A percentile compares a stretch with the other conserved stretches of the same genome.
These are phyloP conservation scores for Bubo bubo DNA, from an alignment of 2,113 vertebrate species.

Conservation along the genomic window DNA sequence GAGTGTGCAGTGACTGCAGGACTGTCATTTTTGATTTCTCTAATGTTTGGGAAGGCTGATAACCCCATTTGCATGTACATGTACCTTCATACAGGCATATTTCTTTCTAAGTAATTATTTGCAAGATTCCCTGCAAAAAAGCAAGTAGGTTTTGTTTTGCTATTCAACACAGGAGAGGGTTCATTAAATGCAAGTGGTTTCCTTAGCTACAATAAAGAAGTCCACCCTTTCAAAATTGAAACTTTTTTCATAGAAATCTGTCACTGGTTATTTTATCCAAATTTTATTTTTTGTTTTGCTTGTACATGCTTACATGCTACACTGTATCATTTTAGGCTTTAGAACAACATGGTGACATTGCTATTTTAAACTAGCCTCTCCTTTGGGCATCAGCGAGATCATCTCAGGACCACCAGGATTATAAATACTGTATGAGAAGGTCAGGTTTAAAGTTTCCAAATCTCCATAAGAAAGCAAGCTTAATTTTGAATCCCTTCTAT, in stretches of 20 bases:
- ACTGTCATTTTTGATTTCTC: background rate
- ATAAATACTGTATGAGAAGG: constrained; percentile 77
- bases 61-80: background rate
- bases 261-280: background rate
- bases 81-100: background rate
- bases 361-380: constrained; percentile 73
- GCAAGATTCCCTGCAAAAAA: background rate
- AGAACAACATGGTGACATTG: constrained; percentile 34
- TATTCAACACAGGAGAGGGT: background rate
- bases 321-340: constrained; percentile 5
- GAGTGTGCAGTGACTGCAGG: background rate
- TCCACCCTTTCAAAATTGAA: background rate
- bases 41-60: background rate
- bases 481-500: constrained; percentile 41
- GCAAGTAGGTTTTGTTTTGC: background rate
- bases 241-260: background rate
- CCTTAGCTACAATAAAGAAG: background rate
- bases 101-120: background rate
- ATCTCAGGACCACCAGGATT: constrained; percentile 68
- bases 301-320: background rate
- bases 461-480: constrained; percentile 66
- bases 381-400: constrained; percentile 51
- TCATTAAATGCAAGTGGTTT: background rate
- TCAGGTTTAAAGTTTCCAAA: constrained; percentile 76
- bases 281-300: background rate